Conservation (phyloP, 2,888 invertebrate species). For the Spicauda simplicius region DNA sequence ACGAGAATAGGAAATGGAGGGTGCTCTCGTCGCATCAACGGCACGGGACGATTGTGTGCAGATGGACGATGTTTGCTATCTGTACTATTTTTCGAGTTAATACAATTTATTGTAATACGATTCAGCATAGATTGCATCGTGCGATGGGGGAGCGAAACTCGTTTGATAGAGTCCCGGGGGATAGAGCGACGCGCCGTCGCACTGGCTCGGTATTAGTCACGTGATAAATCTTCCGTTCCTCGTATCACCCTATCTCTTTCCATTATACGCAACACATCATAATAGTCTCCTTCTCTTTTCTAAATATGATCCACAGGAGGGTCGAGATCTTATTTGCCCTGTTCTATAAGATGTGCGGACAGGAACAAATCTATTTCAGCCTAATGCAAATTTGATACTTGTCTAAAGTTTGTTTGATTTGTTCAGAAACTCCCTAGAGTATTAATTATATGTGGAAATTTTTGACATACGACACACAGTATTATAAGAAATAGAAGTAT, state of each 20-base stretch:
- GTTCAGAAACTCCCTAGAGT: slow-evolving; percentile 9
- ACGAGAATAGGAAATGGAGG: slow-evolving; percentile 68
- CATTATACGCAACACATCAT: slow-evolving; percentile 60
- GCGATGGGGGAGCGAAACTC: slow-evolving; percentile 81
- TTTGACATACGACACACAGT: not conserved
- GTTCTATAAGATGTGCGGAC: slow-evolving; percentile 64
- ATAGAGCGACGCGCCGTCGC: slow-evolving; percentile 70
- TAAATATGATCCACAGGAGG: slow-evolving; percentile 69
- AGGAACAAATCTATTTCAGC: slow-evolving; percentile 55
- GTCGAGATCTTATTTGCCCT: slow-evolving; percentile 64
- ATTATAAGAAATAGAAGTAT: too few relatives aligned
- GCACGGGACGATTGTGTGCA: slow-evolving; percentile 77
- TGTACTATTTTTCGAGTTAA: slow-evolving; percentile 84
- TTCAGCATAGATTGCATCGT: slow-evolving; percentile 85
- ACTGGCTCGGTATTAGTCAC: slow-evolving; percentile 81
- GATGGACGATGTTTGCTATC: slow-evolving; percentile 84
- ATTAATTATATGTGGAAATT: slow-evolving; percentile 3
- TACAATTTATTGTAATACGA: slow-evolving; percentile 85
- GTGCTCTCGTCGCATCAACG: slow-evolving; percentile 55
- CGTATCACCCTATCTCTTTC: slow-evolving; percentile 67
- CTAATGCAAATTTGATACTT: slow-evolving; percentile 51
- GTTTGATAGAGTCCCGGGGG: slow-evolving; percentile 83
- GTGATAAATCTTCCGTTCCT: slow-evolving; percentile 79
- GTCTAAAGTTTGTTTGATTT: slow-evolving; percentile 38
- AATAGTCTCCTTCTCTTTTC: slow-evolving; percentile 64